A percentile compares a stretch with the other conserved stretches of the same genome.
Conservation (phyloP, 2,888 invertebrate genomes). For the Ethmia dodecea region DNA sequence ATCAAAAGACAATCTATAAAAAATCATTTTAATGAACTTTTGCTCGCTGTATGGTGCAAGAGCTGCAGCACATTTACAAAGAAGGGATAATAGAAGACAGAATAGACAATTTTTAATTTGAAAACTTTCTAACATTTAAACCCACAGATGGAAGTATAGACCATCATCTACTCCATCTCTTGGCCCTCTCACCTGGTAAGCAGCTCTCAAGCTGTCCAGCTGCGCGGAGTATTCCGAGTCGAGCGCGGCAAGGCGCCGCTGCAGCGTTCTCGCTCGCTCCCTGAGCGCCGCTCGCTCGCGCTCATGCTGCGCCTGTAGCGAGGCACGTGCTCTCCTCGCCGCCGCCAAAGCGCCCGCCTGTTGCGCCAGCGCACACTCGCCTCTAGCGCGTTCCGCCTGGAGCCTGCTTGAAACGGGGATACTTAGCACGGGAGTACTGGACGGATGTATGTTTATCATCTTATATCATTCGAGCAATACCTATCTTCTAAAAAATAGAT, state of each 20-base stretch:
- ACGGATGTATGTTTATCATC: too few species aligned
- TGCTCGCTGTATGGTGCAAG: too few species aligned
- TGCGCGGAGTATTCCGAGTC: slow-evolving; percentile 92
- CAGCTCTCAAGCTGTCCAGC: slow-evolving; percentile 86
- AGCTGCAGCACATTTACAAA: too few species aligned
- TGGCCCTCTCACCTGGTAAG: slow-evolving; percentile 81
- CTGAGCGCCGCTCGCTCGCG: slow-evolving; percentile 79
- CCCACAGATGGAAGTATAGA: too few species aligned
- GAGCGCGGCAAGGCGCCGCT: slow-evolving; percentile 83
- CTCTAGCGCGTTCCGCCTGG: slow-evolving; percentile 55
- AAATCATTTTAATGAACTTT: too few species aligned
- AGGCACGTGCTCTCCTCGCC: slow-evolving; percentile 62
- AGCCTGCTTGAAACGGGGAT: slow-evolving; percentile 36
- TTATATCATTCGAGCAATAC: too few species aligned
- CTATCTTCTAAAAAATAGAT: too few species aligned
- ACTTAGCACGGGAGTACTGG: too few species aligned
- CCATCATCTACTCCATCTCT: slow-evolving; percentile 20
- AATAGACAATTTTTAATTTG: too few species aligned
- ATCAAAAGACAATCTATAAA: too few species aligned
- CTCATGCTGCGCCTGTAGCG: slow-evolving; percentile 67
- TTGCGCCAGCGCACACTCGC: slow-evolving; percentile 58
- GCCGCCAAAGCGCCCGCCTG: slow-evolving; percentile 64
- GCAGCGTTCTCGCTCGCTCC: slow-evolving; percentile 84
- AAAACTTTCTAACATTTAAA: too few species aligned
- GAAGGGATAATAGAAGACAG: too few species aligned